Conservation (phyloP, 2,888 invertebrate genomes). For the Trissonchulus sp. region DNA sequence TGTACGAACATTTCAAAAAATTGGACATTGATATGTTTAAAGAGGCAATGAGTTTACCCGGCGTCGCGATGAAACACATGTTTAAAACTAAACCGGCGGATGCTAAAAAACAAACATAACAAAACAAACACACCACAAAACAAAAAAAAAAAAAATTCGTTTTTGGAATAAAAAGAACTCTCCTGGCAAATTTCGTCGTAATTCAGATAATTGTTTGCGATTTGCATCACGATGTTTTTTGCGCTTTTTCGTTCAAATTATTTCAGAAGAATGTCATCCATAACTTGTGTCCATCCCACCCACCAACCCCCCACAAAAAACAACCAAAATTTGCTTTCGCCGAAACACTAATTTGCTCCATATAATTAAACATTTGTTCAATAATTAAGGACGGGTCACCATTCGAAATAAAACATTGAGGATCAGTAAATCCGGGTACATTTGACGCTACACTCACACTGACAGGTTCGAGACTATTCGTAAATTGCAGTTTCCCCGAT, state of each 20-base stretch:
- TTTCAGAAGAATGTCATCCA: no score
- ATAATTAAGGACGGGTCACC: not conserved
- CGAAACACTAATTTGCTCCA: not conserved
- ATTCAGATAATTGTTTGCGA: not conserved
- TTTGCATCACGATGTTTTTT: not conserved
- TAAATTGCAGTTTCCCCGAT: conserved; percentile 5
- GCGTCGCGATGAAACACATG: not conserved
- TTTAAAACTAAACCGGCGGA: not conserved
- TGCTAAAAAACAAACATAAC: not conserved
- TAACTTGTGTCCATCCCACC: no score
- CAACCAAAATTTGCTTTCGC: not conserved
- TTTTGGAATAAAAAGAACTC: not conserved
- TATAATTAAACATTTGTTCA: not conserved
- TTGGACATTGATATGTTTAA: no score
- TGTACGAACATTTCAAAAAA: no score
- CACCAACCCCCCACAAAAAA: not conserved
- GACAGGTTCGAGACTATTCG: no score
- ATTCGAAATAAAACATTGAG: conserved; percentile 19
- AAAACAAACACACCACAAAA: no score
- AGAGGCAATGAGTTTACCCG: no score
- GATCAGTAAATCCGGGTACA: conserved; percentile 14
- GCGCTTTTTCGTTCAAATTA: not conserved
- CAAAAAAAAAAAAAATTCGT: not conserved
- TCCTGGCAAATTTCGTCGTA: not conserved
- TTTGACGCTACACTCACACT: no score